Evolutionary conservation across 2,888 invertebrate species (phyloP).

Genomic region (Tillus elongatus): DNA sequence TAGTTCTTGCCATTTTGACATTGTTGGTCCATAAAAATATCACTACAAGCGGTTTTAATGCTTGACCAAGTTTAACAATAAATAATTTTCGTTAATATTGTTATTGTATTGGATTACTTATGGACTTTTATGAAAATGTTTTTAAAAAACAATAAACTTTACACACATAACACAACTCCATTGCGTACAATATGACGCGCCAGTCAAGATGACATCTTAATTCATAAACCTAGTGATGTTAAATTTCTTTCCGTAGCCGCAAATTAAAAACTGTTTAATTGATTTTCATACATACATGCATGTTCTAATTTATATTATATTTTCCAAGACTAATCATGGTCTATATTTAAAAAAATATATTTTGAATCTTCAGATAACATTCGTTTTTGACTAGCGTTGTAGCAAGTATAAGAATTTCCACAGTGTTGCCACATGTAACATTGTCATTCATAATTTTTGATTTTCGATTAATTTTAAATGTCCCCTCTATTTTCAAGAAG

Average conservation of each 20-base stretch:
- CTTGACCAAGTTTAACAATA: neutral
- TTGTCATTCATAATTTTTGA: slow-evolving; percentile 29
- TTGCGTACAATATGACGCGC: slow-evolving; percentile 58
- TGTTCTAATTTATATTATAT: no score
- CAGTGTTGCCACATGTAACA: slow-evolving; percentile 30
- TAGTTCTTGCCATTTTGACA: slow-evolving; percentile 14
- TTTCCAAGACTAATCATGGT: no score
- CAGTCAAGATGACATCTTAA: slow-evolving; percentile 38
- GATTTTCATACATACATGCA: no score
- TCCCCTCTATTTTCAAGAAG: no score
- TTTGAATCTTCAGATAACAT: neutral
- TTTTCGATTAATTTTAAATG: slow-evolving; percentile 22
- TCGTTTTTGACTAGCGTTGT: slow-evolving; percentile 14
- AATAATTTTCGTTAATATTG: neutral
- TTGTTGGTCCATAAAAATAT: no score
- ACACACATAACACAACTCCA: slow-evolving; percentile 48
- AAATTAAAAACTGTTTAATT: no score
- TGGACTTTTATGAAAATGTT: slow-evolving; percentile 16
- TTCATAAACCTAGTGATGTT: no score
- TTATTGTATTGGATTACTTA: no score
- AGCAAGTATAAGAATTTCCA: slow-evolving; percentile 36
- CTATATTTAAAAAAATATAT: neutral
- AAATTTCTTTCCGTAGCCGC: no score
- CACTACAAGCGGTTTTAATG: no score
- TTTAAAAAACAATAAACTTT: slow-evolving; percentile 27